A percentile compares a stretch with the other conserved stretches of the same genome.
Conservation (phyloP, 1,140 invertebrate species). For the Trichomalopsis sarcophagae region DNA sequence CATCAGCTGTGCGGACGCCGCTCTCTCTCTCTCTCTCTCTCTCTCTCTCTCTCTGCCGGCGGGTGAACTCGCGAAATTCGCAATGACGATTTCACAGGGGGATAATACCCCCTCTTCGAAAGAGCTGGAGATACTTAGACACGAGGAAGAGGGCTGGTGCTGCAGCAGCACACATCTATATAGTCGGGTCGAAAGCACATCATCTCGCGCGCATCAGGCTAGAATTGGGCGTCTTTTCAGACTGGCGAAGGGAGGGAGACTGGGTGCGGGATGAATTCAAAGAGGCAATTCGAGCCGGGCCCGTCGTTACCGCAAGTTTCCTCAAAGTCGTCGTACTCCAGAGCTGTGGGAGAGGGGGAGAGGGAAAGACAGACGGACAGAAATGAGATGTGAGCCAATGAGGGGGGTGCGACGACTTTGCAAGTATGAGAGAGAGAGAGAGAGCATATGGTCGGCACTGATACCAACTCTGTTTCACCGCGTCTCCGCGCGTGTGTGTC, state of each 20-base stretch:
- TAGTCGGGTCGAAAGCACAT: not conserved
- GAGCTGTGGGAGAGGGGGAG: not conserved
- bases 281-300: slow-evolving; percentile 18
- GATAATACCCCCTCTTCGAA: slow-evolving; percentile 18
- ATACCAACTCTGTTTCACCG: slow-evolving; percentile 13
- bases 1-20: too few relatives aligned
- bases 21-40: too few relatives aligned
- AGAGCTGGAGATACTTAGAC: not conserved
- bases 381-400: slow-evolving; percentile 43
- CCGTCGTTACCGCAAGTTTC: slow-evolving; percentile 48
- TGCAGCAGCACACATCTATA: not conserved
- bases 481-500: not conserved
- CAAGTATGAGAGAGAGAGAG: not conserved
- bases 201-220: not conserved
- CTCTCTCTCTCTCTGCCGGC: too few relatives aligned
- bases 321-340: slow-evolving; percentile 20
- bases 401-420: slow-evolving; percentile 22
- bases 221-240: slow-evolving; percentile 28
- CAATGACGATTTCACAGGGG: slow-evolving; percentile 42
- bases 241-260: too few relatives aligned
- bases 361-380: not conserved
- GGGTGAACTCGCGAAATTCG: not conserved
- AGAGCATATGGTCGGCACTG: slow-evolving; percentile 45
- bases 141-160: not conserved
- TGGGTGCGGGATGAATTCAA: slow-evolving; percentile 37